These are phyloP conservation scores for Mormyrus proboscirostris DNA, from an alignment of 2,797 vertebrate genomes.

Conservation along the genomic window DNA sequence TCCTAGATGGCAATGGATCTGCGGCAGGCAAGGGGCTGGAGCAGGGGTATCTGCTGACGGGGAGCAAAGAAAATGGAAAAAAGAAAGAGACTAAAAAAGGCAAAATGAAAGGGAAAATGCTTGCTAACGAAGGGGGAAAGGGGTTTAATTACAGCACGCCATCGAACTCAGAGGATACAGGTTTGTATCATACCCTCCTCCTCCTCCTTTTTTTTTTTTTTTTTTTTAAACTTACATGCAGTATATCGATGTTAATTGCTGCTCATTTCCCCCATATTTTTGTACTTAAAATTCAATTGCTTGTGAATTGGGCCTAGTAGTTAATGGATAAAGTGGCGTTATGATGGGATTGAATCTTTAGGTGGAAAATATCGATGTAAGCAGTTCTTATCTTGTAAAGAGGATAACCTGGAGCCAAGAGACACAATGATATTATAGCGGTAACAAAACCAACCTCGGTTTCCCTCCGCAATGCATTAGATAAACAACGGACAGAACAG, in stretches of 20 bases:
- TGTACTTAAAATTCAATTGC: neutral
- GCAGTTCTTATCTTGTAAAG: neutral
- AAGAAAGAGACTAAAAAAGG: conserved; percentile 23
- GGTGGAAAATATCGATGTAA: neutral
- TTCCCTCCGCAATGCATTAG: conserved; percentile 38
- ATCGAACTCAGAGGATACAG: conserved; percentile 22
- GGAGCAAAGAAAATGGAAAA: neutral
- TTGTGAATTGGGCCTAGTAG: neutral
- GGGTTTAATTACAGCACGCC: conserved; percentile 17
- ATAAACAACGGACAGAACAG: conserved; percentile 32
- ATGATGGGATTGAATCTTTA: neutral
- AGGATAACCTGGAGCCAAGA: neutral
- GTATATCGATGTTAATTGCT: neutral
- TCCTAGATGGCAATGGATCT: neutral
- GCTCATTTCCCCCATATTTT: neutral
- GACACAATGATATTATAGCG: neutral
- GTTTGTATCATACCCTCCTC: neutral
- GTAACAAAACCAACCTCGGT: neutral
- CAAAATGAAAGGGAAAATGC: conserved; percentile 1
- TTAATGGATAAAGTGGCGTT: neutral
- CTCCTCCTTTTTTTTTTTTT: neutral
- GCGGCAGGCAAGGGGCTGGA: neutral
- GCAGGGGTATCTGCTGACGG: neutral
- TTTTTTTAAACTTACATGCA: no score
- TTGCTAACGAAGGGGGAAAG: neutral